Base-by-base conservation (phyloP, 2,888 invertebrate genomes). In the Andrena dorsata region DNA sequence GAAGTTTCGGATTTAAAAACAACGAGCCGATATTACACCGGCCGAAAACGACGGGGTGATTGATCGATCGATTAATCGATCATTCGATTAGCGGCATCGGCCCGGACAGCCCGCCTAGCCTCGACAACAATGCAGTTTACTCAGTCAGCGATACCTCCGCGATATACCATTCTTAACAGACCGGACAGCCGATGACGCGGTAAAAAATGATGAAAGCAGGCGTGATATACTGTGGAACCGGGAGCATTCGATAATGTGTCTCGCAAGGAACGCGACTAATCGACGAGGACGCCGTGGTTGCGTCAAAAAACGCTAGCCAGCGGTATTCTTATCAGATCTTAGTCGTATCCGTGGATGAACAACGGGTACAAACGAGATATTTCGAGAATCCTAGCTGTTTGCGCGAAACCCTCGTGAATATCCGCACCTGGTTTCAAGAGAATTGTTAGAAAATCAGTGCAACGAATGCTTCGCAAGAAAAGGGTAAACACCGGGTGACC, bases 61-160 rank as follows among this genome's bases (percentile, higher is more conserved):
- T 79, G 86, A 82, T 79, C 77, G 86, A 83, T 75, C 75, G 86
- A 82, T 81, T 86, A 83, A 86, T 86, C 86, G 86, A 80, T 86
- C 79, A 68, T 75, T 83, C 86, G 78, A 83, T 85, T 78, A 80
- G 66, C 66, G 30, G 16, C 60, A 20, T 35, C 71, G 20, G 26
- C n/a, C 16, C 8, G 8, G 71, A 47, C 26, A 23, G 64, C 20
- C 60, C 41, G 30, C 41, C 3, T 41, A 7, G n/a, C 13, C 13
- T n/a, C 49, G 58, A 26, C 61, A 72, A 82, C 83, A 78, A 82
- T 83, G 71, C 78, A 72, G 82, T 77, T 60, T 76, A 60, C 69
- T 70, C 83, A 30, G 64, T 68, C 78, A 53, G 58, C 79, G 76
- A 78, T 66, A 80, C 77, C 63, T 68, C 58, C 20, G 58, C 73